A percentile compares a stretch with the other conserved stretches of the same genome.
These are phyloP conservation scores for Opisthocomus hoazin DNA, from an alignment of 2,113 vertebrate genomes.

Conservation along the genomic window DNA sequence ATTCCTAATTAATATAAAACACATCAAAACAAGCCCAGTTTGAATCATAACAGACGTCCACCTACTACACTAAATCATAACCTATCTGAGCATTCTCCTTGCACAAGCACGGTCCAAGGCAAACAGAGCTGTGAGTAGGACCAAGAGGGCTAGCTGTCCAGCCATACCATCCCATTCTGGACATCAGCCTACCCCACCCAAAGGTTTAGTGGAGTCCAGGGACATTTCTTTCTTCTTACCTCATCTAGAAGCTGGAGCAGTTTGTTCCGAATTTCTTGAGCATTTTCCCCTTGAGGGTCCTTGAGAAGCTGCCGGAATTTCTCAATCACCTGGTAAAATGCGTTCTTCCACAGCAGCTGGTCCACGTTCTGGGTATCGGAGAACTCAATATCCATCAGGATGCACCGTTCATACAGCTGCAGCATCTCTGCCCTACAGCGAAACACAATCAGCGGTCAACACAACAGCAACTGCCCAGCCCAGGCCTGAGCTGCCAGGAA, in stretches of 20 bases:
- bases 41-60: not conserved
- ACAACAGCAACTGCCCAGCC: not conserved
- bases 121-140: rapidly evolving
- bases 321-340: constrained; percentile 97
- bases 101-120: not conserved
- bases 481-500: not conserved
- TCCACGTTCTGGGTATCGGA: constrained; percentile 93
- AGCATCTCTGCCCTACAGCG: constrained; percentile 85
- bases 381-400: constrained; percentile 92
- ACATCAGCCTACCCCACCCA: not conserved
- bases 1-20: not conserved
- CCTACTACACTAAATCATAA: not conserved
- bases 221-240: constrained; percentile 66
- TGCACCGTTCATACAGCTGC: constrained; percentile 86
- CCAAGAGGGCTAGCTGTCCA: not conserved
- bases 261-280: constrained; percentile 81
- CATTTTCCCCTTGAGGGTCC: constrained; percentile 80
- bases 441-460: not conserved
- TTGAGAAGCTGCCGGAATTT: constrained; percentile 95
- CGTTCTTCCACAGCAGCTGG: constrained; percentile 95
- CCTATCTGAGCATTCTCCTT: not conserved
- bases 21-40: not conserved
- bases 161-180: not conserved
- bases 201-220: not conserved
- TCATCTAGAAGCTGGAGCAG: constrained; percentile 91